Conservation (phyloP, 2,888 invertebrate genomes). For the Melinopterus prodromus region DNA sequence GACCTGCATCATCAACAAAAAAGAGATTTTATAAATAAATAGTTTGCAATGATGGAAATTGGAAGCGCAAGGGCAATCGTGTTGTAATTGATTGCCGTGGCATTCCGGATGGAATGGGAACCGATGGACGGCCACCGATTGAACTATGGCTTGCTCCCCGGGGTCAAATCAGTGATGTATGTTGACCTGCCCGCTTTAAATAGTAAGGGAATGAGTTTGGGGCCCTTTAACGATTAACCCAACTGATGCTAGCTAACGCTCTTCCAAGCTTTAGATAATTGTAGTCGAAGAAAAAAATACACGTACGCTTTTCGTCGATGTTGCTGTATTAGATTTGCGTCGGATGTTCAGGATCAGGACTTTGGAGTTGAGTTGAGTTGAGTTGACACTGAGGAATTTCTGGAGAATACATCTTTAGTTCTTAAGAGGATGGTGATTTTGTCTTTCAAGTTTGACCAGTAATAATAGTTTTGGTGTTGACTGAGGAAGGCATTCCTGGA, state of each 20-base stretch:
- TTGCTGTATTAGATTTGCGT: too few species aligned
- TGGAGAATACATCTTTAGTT: too few species aligned
- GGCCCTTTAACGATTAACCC: background rate
- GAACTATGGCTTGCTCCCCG: background rate
- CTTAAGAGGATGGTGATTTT: too few species aligned
- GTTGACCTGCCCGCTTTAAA: background rate
- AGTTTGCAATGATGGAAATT: background rate
- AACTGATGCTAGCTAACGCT: background rate
- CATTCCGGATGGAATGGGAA: background rate
- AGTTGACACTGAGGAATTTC: too few species aligned
- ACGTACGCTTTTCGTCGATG: background rate
- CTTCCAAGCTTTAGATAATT: background rate
- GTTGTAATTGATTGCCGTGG: background rate
- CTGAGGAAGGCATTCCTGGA: too few species aligned
- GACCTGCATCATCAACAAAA: too few species aligned
- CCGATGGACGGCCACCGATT: background rate
- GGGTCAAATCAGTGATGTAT: constrained; percentile 4
- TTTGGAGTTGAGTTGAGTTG: too few species aligned
- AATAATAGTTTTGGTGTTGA: too few species aligned
- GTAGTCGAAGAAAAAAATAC: background rate
- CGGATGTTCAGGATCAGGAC: too few species aligned
- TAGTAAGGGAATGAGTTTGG: background rate
- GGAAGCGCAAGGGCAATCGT: background rate
- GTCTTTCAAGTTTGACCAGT: too few species aligned
- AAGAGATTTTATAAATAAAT: too few species aligned